These are phyloP conservation scores for Meteorus cinctellus DNA, from an alignment of 2,888 invertebrate species.

Conservation along the genomic window DNA sequence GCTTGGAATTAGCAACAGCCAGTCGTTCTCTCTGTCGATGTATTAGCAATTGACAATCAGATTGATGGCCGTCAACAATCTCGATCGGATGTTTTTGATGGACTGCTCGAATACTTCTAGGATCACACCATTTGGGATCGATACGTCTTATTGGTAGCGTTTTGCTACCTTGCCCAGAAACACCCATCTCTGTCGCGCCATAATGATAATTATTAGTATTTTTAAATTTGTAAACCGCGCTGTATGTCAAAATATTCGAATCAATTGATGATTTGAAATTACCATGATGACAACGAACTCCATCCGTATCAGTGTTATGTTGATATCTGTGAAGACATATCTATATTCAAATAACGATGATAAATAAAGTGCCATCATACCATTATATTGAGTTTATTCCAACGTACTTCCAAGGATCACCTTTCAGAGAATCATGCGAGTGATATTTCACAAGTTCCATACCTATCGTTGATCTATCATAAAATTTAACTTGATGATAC, in stretches of 20 bases:
- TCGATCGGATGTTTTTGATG: slow-evolving; percentile 46
- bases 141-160: slow-evolving; percentile 64
- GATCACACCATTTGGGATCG: slow-evolving; percentile 51
- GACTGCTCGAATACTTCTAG: slow-evolving; percentile 45
- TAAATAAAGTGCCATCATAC: background rate
- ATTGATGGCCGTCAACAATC: slow-evolving; percentile 61
- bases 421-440: slow-evolving; percentile 69
- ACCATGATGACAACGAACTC: slow-evolving; percentile 65
- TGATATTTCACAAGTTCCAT: slow-evolving; percentile 68
- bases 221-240: slow-evolving; percentile 52
- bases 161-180: slow-evolving; percentile 46
- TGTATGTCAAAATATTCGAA: slow-evolving; percentile 49
- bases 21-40: slow-evolving; percentile 59
- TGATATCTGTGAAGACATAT: slow-evolving; percentile 60
- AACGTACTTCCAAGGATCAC: slow-evolving; percentile 70
- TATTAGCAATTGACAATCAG: slow-evolving; percentile 66
- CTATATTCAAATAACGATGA: background rate
- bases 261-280: slow-evolving; percentile 56
- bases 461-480: slow-evolving; percentile 63
- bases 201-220: slow-evolving; percentile 52
- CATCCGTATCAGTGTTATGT: slow-evolving; percentile 65
- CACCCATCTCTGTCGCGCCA: slow-evolving; percentile 43
- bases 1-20: slow-evolving; percentile 64
- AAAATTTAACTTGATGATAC: slow-evolving; percentile 64
- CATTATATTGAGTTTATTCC: slow-evolving; percentile 9